Evolutionary conservation across 1,140 invertebrate genomes (phyloP), one percentile per base, ranked within the genome.

Genomic region (Linepithema humile): DNA sequence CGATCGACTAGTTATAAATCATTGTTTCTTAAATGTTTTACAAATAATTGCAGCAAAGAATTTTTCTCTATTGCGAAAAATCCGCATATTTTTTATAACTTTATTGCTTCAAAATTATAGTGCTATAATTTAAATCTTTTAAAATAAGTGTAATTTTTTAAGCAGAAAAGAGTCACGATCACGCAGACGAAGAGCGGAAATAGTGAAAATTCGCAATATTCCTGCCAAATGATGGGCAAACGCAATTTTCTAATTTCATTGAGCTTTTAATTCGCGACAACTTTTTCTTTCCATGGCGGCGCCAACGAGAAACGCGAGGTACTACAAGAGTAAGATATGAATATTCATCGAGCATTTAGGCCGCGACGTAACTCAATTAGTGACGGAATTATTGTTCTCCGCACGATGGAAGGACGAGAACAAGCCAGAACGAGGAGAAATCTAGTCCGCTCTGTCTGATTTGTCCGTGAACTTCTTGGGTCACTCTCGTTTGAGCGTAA

Each of bases 341-440:
- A 92, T 92, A 92, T 92, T 92, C 90, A 92, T 91, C 59, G 74
- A 65, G 88, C 87, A 90, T 90, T 92, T 92, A 91, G 88, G 87
- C 87, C 75, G 73, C 69, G 85, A 74, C 85, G 87, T 90, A 91
- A 90, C 86, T 91, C 90, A 91, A 92, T 92, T 91, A 91, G 86
- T 77, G 82, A 72, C 35, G 83, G 85, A 91, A 91, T 91, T 91
- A 91, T 92, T 92, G 85, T 89, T 84, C 73, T 73, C 73, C 86
- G 86, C 88, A 84, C 84, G 69, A 89, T 83, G 84, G 69, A 86
- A 87, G 72, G 65, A 87, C 74, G 80, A 80, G 84, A 83, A 90
- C 83, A 83, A 67, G 69, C 75, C 59, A 83, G 62, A 72, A 75
- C 82, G 86, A 73, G 62, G 82, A 85, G 67, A 80, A 62, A 72